Evolutionary conservation across 2,797 vertebrate genomes (phyloP).

Genomic region (Myotis myotis): DNA sequence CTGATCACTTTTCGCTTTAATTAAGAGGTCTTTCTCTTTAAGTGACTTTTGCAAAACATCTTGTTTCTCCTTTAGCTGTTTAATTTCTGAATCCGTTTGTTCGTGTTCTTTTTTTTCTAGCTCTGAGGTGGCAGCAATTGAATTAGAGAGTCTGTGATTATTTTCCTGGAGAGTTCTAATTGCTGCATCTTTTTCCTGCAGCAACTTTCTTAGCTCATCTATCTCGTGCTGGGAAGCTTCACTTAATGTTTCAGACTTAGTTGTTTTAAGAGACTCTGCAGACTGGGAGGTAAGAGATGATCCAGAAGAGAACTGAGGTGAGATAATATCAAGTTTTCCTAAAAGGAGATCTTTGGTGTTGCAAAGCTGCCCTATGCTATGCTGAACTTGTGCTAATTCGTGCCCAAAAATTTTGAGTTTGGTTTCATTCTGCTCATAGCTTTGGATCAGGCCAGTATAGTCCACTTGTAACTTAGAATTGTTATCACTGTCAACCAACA

Average conservation of each 20-base stretch:
- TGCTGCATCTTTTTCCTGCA: slow-evolving; percentile 89
- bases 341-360: slow-evolving; percentile 93
- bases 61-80: slow-evolving; percentile 86
- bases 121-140: slow-evolving; percentile 87
- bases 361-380: slow-evolving; percentile 93
- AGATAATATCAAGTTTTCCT: slow-evolving; percentile 90
- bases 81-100: slow-evolving; percentile 86
- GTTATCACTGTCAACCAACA: slow-evolving; percentile 92
- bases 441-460: slow-evolving; percentile 93
- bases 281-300: not conserved
- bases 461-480: slow-evolving; percentile 93
- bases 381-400: slow-evolving; percentile 94
- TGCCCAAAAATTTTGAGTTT: slow-evolving; percentile 91
- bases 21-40: slow-evolving; percentile 96
- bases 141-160: slow-evolving; percentile 92
- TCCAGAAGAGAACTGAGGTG: slow-evolving; percentile 75
- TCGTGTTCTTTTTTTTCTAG: slow-evolving; percentile 88
- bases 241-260: not conserved
- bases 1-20: slow-evolving; percentile 97
- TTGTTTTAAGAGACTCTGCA: slow-evolving; percentile 12
- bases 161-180: slow-evolving; percentile 96
- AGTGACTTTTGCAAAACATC: slow-evolving; percentile 92
- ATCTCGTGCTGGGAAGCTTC: slow-evolving; percentile 84
- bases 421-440: slow-evolving; percentile 95
- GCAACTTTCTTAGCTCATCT: slow-evolving; percentile 83